These are phyloP conservation scores for Cristatella mucedo DNA, from an alignment of 2,888 invertebrate species.

Conservation along the genomic window DNA sequence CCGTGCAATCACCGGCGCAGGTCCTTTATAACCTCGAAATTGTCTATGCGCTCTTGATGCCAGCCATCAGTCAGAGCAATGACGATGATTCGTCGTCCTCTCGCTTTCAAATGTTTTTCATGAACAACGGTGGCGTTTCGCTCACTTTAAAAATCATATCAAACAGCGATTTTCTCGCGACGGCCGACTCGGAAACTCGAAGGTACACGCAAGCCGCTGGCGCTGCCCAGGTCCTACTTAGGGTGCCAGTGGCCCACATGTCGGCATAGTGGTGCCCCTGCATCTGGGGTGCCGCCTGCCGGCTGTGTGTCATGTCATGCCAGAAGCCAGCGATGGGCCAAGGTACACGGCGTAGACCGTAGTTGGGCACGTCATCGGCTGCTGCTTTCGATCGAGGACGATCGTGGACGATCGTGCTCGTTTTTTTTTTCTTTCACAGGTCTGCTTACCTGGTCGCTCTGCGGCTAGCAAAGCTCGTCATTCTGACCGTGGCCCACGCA, in stretches of 20 bases:
- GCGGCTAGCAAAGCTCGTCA: constrained; percentile 68
- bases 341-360: too few species aligned
- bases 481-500: constrained; percentile 66
- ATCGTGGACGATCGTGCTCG: too few species aligned
- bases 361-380: too few species aligned
- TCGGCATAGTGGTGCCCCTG: too few species aligned
- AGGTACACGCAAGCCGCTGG: too few species aligned
- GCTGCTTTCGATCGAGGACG: too few species aligned
- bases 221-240: too few species aligned
- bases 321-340: too few species aligned
- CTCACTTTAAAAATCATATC: constrained; percentile 59
- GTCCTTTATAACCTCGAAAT: constrained; percentile 61
- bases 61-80: constrained; percentile 48
- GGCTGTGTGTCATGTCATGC: too few species aligned
- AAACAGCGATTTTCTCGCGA: constrained; percentile 65
- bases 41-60: constrained; percentile 84
- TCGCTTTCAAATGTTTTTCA: constrained; percentile 47
- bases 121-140: constrained; percentile 39
- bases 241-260: too few species aligned
- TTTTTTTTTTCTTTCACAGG: too few species aligned
- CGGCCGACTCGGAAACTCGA: constrained; percentile 58
- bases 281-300: too few species aligned
- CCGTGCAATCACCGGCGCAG: constrained; percentile 51
- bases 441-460: constrained; percentile 70
- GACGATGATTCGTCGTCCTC: constrained; percentile 50